Conservation (phyloP, 2,113 vertebrate species). For the Chelonoidis abingdonii region DNA sequence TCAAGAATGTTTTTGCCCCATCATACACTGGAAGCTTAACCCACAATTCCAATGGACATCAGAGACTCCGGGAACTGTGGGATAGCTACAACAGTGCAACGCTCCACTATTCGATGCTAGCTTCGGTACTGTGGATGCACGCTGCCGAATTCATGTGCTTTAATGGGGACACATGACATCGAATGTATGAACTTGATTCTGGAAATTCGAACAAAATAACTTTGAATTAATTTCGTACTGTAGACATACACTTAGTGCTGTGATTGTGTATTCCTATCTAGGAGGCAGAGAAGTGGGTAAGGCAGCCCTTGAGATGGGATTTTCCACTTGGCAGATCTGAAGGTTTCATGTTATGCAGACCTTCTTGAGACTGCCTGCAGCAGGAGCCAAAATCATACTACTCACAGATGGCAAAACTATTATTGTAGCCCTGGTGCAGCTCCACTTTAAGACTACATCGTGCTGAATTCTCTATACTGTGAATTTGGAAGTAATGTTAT, state of each 20-base stretch:
- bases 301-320: not conserved
- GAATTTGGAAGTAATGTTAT: not conserved
- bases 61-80: too few relatives aligned
- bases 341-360: not conserved
- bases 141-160: too few relatives aligned
- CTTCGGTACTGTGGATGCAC: too few relatives aligned
- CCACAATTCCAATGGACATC: too few relatives aligned
- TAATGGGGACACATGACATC: too few relatives aligned
- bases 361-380: not conserved
- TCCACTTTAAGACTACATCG: not conserved
- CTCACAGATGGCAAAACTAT: not conserved
- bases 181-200: too few relatives aligned
- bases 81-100: too few relatives aligned
- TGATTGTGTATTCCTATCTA: not conserved
- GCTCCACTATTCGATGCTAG: too few relatives aligned
- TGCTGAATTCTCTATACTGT: not conserved
- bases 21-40: too few relatives aligned
- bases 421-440: not conserved
- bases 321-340: not conserved
- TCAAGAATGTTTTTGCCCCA: too few relatives aligned
- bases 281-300: not conserved
- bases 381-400: not conserved
- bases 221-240: too few relatives aligned
- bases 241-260: not conserved
- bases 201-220: too few relatives aligned